Percentiles rank a stretch among this genome's conserved stretches.
Evolutionary conservation across 2,888 invertebrate species (phyloP).

Genomic region (Andrena bicolor): DNA sequence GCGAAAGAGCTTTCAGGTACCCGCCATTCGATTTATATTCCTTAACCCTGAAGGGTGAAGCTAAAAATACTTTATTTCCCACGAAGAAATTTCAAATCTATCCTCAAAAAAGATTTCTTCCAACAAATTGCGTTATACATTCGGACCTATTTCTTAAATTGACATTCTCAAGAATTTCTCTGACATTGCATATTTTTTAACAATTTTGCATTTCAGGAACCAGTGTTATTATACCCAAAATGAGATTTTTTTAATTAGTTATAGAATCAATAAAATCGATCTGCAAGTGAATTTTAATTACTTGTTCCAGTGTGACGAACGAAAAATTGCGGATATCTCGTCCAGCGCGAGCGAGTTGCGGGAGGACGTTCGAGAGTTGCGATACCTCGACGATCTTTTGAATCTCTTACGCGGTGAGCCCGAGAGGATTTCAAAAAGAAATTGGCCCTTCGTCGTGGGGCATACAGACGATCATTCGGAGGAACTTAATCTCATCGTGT

Average conservation of each 20-base stretch:
- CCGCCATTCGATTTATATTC: neutral
- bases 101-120: too few relatives aligned
- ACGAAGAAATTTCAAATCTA: too few relatives aligned
- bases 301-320: constrained; percentile 77
- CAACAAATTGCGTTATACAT: too few relatives aligned
- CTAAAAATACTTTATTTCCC: too few relatives aligned
- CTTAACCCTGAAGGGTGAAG: neutral
- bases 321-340: constrained; percentile 75
- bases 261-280: too few relatives aligned
- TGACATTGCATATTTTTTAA: too few relatives aligned
- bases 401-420: constrained; percentile 80
- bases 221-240: neutral
- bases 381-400: constrained; percentile 81
- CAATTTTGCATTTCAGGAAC: too few relatives aligned
- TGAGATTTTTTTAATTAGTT: too few relatives aligned
- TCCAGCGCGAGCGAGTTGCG: constrained; percentile 74
- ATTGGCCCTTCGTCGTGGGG: constrained; percentile 81
- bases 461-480: constrained; percentile 70
- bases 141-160: too few relatives aligned
- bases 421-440: constrained; percentile 78
- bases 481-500: constrained; percentile 80
- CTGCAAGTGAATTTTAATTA: too few relatives aligned
- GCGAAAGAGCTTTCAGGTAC: constrained; percentile 77
- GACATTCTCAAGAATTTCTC: too few relatives aligned
- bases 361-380: constrained; percentile 78